Percentiles rank a stretch among this genome's conserved stretches.
Evolutionary conservation across 2,113 vertebrate species (phyloP).

Genomic region (Chauna torquata): DNA sequence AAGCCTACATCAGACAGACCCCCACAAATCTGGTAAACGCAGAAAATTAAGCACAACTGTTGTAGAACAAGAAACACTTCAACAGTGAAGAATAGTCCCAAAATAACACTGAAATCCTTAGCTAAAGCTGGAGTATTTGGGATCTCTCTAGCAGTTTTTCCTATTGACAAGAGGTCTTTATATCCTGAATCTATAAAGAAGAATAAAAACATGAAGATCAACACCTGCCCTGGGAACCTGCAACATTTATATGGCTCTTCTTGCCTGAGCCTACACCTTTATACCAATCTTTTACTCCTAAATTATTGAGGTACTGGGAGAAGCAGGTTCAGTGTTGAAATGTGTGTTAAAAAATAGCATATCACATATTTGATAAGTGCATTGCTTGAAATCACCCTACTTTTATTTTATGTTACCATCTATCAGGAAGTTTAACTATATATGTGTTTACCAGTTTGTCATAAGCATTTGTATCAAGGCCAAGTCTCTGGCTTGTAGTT

Average conservation of each 20-base stretch:
- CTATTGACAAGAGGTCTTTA: not conserved
- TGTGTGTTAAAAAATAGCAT: not conserved
- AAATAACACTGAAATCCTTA: not conserved
- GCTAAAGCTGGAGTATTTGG: not conserved
- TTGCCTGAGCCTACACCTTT: fast-evolving
- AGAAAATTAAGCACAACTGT: not conserved
- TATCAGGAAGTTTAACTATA: not conserved
- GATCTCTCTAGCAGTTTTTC: not conserved
- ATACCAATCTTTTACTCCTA: not conserved
- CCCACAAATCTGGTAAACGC: not conserved
- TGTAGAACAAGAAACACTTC: not conserved
- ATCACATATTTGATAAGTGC: not conserved
- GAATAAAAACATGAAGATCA: not conserved
- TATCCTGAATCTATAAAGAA: not conserved
- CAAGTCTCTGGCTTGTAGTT: not conserved
- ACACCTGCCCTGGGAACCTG: not conserved
- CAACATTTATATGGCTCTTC: not conserved
- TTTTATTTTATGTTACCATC: not conserved
- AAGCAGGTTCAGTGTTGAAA: not conserved
- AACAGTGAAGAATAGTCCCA: not conserved
- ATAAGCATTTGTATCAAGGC: not conserved
- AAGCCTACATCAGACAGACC: not conserved
- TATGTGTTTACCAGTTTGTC: not conserved
- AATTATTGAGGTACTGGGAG: not conserved
- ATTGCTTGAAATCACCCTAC: not conserved